Evolutionary conservation across 2,797 vertebrate genomes (phyloP), one percentile per base, ranked within the genome.

Genomic region (Enoplosus armatus): DNA sequence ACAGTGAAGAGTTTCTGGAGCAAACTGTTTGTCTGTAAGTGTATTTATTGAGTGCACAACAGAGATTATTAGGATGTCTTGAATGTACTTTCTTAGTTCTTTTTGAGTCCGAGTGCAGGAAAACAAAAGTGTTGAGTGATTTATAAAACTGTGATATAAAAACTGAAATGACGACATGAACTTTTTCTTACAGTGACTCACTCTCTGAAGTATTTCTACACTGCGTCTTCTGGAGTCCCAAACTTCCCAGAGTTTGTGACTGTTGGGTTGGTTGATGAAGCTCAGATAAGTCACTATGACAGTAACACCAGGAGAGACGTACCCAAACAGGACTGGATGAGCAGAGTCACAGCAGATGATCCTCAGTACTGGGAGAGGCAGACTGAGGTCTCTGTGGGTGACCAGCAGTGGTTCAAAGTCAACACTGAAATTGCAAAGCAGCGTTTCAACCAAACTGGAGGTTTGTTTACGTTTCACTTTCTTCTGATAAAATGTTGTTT

Each of bases 361-460:
- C 43, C 69, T 4, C 14, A 87, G 14, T 89, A 68, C 80, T 87
- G 43, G 87, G 55, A 90, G 1, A 3, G 1, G 0, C 0, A 80
- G 0, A 86, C 69, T 24, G 0, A 2, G 7, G 31, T 0, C 0
- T 0, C 0, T 1, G 0, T 6, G 20, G 50, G 15, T 22, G 0
- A 0, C 1, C 82, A 87, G 75, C 79, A 75, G 77, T 0, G 0
- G 14, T 87, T 35, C 76, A 91, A 79, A 80, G 9, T 0, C 50
- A 47, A n/a, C 56, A 69, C 90, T 51, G 82, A 82, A 0, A 50
- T 0, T 8, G 0, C 0, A 8, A 89, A 73, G 54, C 0, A 31
- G 0, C 86, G 72, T 61, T 89, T 92, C 71, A 93, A 93, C 87
- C 89, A 92, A 59, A 93, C 86, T 61, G 77, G 41, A 88, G 93